Evolutionary conservation across 2,888 invertebrate species (phyloP), one percentile per base, ranked within the genome.

Genomic region (Heliconius hortense): DNA sequence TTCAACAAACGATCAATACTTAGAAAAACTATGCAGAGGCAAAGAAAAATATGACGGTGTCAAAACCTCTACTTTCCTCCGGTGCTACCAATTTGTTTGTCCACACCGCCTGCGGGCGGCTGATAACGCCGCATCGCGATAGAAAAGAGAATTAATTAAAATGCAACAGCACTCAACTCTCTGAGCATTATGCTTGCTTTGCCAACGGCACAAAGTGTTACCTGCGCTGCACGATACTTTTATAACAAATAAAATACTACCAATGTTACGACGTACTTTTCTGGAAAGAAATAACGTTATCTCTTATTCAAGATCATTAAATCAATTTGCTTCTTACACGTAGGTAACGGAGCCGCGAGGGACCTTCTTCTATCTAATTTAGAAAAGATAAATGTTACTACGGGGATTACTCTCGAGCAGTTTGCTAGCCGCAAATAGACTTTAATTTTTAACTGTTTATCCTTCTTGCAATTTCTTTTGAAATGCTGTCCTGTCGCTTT

Each of bases 101-200:
- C 85, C 85, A 87, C 88, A 86, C 85, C 87, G 92, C 89, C 92
- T 93, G 93, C 87, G 89, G 87, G 84, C 78, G 81, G 84, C 89
- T 87, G 93, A 92, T 93, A 93, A 87, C 90, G 87, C 88, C 87
- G 87, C 89, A 92, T 91, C 90, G 89, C 88, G 91, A 93, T 93
- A 92, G 92, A 92, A 92, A 92, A 92, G 91, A 88, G 90, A 93
- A 93, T 93, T 93, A 93, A 94, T 93, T 94, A 93, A 93, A 92
- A 93, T 92, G 90, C 93, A 92, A 89, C 90, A 92, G 87, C 91
- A 91, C 91, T 90, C 91, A 89, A 90, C 88, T 88, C 89, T 88
- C 88, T 82, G 85, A 87, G 88, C 88, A 90, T 89, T 89, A 89
- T 87, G 87, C 85, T 84, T 75, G 74, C 76, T 79, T 81, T 81